Base-by-base conservation (phyloP, 2,113 vertebrate species). In the Ahaetulla prasina region DNA sequence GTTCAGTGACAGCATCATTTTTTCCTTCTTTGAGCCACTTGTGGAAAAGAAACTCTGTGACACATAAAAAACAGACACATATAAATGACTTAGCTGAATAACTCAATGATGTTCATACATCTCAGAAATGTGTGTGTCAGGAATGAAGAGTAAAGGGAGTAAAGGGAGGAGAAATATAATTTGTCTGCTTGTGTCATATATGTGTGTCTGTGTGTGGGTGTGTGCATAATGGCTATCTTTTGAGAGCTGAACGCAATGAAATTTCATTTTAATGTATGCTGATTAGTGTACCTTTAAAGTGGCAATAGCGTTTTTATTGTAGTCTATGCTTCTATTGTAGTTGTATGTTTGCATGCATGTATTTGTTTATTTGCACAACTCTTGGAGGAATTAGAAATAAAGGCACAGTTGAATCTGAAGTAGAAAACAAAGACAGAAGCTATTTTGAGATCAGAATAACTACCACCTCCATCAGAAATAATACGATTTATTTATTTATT, bases 71-170 rank as follows among this genome's bases (percentile, higher is more conserved):
- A 95, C 91, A 96, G 95, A 95, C 94, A 93, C 95, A 95, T 97
- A 97, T 93, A 97, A 96, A 97, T 96, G 93, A 94, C 96, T 96
- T 96, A 97, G 95, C 93, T 95, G 94, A 93, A 94, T 96, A 95
- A 96, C 94, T 95, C 96, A 95, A 89, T 96, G 96, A 96, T 95
- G 89, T 80, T 94, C 89, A 96, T 97, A 95, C 92, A 96, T 97
- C 97, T 97, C 95, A 87, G 92, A 97, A 97, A 97, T 96, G 95
- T 96, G 94, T 91, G 93, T 94, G 95, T 96, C 95, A 93, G 96
- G 97, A 97, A 97, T 97, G 97, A 97, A 97, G 97, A 94, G 95
- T 96, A 96, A 97, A 96, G 96, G 97, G 94, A 96, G 97, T 96
- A 95, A 95, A 96, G 25, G 97, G 95, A 95, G 5, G 30, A 35